These are phyloP conservation scores for Crypturellus undulatus DNA, from an alignment of 2,113 vertebrate genomes.

Conservation along the genomic window DNA sequence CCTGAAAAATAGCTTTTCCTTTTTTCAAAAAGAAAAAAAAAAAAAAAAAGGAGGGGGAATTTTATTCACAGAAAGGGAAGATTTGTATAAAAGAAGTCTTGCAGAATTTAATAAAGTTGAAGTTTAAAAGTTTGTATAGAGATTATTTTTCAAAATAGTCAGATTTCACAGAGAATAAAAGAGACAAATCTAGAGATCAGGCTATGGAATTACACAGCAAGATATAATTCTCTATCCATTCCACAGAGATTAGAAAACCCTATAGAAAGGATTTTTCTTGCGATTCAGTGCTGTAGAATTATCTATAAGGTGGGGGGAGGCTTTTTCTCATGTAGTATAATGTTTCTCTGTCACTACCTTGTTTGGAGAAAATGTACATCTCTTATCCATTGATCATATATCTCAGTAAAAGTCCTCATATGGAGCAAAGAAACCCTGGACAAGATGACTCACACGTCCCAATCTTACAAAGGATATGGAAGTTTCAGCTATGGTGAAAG, in stretches of 20 bases:
- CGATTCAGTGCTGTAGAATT: not conserved
- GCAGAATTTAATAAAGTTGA: not conserved
- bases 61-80: not conserved
- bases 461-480: constrained; percentile 18
- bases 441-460: not conserved
- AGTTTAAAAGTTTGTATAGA: not conserved
- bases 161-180: not conserved
- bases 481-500: constrained; percentile 35
- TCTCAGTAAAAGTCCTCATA: not conserved
- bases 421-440: not conserved
- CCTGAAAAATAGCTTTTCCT: not conserved
- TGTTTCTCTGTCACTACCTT: not conserved
- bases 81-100: not conserved
- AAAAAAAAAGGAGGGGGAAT: not conserved
- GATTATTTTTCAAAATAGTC: not conserved
- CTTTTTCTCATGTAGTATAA: not conserved
- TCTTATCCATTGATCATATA: not conserved
- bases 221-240: not conserved
- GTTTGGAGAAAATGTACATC: not conserved
- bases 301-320: not conserved
- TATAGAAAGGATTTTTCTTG: not conserved
- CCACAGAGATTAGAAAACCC: not conserved
- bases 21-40: not conserved
- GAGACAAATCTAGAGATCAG: not conserved
- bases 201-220: not conserved